Evolutionary conservation across 2,113 vertebrate species (phyloP).

Genomic region (Theristicus caerulescens): DNA sequence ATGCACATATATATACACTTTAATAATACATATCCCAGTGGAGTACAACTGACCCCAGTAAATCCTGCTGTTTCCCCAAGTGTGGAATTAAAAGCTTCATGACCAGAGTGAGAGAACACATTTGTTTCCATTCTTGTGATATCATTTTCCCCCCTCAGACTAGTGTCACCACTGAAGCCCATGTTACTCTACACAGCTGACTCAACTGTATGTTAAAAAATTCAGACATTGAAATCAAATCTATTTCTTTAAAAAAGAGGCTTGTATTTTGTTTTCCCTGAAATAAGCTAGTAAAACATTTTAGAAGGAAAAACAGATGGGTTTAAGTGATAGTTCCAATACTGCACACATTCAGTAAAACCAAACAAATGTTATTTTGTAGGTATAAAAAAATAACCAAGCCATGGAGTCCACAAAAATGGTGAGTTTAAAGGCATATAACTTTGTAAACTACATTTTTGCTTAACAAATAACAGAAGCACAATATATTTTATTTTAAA

Average conservation of each 20-base stretch:
- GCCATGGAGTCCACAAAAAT: not conserved
- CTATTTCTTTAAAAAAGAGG: not conserved
- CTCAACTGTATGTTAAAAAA: conserved; percentile 1
- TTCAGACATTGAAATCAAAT: not conserved
- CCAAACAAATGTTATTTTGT: not conserved
- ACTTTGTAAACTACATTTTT: not conserved
- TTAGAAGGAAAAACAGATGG: not conserved
- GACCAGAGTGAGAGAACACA: conserved; percentile 35
- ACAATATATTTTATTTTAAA: not conserved
- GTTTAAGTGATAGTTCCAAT: not conserved
- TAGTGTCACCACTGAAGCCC: conserved; percentile 3
- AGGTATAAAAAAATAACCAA: not conserved
- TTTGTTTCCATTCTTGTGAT: conserved; percentile 59
- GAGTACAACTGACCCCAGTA: conserved; percentile 57
- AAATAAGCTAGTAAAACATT: not conserved
- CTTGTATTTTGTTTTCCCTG: not conserved
- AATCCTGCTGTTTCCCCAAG: conserved; percentile 59
- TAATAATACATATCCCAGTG: conserved; percentile 67
- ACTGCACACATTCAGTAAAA: not conserved
- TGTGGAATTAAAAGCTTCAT: conserved; percentile 65
- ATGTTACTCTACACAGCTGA: not conserved
- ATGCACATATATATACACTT: conserved; percentile 21
- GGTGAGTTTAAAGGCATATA: not conserved
- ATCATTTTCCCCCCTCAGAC: conserved; percentile 43
- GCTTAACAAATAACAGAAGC: not conserved